These are phyloP conservation scores for Holcopasites calliopsidis DNA, from an alignment of 1,140 invertebrate species.

Conservation along the genomic window DNA sequence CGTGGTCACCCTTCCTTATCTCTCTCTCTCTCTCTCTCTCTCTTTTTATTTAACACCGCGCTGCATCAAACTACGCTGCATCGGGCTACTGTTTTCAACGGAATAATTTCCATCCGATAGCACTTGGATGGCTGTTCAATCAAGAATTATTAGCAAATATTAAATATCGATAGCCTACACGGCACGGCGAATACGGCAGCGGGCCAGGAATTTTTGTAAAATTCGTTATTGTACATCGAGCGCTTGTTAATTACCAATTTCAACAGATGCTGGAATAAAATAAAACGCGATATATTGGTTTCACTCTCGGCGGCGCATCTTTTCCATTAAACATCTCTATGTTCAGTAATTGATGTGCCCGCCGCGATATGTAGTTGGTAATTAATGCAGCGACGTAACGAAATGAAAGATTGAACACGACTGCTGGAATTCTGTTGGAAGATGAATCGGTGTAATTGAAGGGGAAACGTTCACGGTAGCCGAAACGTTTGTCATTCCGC, in stretches of 20 bases:
- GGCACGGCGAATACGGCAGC: no score
- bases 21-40: background rate
- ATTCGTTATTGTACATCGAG: background rate
- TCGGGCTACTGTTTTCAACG: no score
- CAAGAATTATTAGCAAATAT: constrained; percentile 1
- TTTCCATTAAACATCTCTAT: background rate
- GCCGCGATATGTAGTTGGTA: background rate
- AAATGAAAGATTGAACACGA: background rate
- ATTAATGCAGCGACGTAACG: background rate
- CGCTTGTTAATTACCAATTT: background rate
- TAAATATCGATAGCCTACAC: constrained; percentile 2
- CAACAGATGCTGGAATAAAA: background rate
- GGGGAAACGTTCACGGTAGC: no score
- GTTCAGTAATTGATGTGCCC: background rate
- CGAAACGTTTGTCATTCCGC: constrained; percentile 1
- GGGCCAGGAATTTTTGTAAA: background rate
- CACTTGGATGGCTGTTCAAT: background rate
- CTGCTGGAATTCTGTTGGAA: background rate
- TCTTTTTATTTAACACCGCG: background rate
- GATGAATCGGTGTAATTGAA: background rate
- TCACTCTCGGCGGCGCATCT: background rate
- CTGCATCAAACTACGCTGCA: background rate
- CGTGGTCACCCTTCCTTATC: background rate
- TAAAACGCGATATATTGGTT: background rate
- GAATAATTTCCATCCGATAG: background rate